phyloP scores from a whole-genome alignment of 2,888 invertebrate genomes.

The Cerceris ruficornis region DNA sequence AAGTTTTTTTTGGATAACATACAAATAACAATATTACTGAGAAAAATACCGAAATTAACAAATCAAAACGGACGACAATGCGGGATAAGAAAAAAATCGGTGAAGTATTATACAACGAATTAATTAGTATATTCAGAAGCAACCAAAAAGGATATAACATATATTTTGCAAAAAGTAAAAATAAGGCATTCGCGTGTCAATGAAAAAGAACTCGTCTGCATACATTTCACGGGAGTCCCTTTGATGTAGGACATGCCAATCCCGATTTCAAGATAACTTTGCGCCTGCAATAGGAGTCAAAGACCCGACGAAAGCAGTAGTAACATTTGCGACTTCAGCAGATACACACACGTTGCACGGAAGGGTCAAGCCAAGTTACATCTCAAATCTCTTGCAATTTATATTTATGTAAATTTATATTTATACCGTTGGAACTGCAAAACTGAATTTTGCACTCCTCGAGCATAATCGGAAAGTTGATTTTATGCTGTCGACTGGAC shows the following conservation, averaged over 20 bases:
- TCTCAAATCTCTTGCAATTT: background rate
- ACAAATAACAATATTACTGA: too few relatives aligned
- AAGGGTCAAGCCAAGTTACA: background rate
- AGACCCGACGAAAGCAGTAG: background rate
- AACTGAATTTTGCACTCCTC: conserved; percentile 7
- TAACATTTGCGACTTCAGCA: background rate
- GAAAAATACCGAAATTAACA: too few relatives aligned
- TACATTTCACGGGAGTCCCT: background rate
- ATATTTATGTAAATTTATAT: too few relatives aligned
- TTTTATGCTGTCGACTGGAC: background rate
- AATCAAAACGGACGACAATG: too few relatives aligned
- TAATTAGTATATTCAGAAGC: too few relatives aligned
- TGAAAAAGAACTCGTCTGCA: background rate
- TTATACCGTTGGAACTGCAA: background rate
- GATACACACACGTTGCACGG: background rate
- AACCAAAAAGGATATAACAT: too few relatives aligned
- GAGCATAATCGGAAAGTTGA: background rate
- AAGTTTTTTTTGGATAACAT: too few relatives aligned
- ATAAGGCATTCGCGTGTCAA: background rate
- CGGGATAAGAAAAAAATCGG: too few relatives aligned
- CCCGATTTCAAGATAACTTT: background rate
- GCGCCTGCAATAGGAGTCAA: background rate
- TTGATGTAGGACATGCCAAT: conserved; percentile 5
- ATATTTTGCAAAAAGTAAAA: background rate
- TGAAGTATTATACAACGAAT: too few relatives aligned